Evolutionary conservation across 2,113 vertebrate genomes (phyloP).

Genomic region (Sapajus apella): DNA sequence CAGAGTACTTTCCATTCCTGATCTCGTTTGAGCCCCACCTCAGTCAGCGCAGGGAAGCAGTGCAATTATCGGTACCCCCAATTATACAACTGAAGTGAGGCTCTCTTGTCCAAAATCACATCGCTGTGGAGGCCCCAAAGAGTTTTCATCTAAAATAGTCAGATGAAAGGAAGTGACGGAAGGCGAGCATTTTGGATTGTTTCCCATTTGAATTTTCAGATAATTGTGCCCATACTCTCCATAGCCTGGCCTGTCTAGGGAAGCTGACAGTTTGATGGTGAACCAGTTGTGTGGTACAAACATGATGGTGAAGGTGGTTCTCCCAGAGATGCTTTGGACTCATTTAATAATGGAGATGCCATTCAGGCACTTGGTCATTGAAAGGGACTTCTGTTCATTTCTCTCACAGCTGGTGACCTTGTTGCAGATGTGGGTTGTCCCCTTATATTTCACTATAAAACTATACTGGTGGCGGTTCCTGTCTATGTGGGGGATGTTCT

Average conservation of each 20-base stretch:
- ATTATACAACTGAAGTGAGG: background rate
- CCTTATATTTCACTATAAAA: slow-evolving; percentile 86
- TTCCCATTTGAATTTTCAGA: background rate
- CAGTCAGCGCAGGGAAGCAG: no score
- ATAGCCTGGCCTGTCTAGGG: background rate
- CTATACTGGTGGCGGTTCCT: slow-evolving; percentile 86
- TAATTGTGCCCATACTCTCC: background rate
- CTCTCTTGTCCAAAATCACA: background rate
- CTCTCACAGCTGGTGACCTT: slow-evolving; percentile 84
- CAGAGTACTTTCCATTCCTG: background rate
- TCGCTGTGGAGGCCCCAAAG: background rate
- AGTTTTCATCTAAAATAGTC: background rate
- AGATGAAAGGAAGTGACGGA: background rate
- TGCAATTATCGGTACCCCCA: background rate
- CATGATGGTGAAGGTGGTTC: no score
- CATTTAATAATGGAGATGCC: background rate
- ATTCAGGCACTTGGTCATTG: background rate
- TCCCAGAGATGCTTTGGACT: background rate
- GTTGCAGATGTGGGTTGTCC: slow-evolving; percentile 86
- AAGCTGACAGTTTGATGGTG: no score
- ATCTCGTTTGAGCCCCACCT: background rate
- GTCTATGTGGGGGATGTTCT: slow-evolving; percentile 85
- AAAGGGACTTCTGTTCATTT: slow-evolving; percentile 35
- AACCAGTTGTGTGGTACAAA: background rate
- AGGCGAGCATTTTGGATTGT: rapidly evolving